phyloP scores from a whole-genome alignment of 2,113 vertebrate species.

The Ceratotherium simum region DNA sequence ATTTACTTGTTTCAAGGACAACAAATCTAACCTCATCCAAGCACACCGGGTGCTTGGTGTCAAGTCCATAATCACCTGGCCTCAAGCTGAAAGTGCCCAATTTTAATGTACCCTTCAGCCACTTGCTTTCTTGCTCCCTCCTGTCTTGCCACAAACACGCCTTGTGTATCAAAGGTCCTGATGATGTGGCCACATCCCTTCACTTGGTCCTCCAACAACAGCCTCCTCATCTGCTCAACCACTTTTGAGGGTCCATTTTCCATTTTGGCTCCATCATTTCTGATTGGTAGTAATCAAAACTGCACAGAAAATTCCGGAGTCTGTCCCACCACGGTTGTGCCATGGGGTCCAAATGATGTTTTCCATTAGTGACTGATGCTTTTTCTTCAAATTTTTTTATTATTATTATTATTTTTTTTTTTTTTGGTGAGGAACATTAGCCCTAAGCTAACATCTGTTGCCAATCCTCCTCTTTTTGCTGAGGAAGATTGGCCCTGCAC shows the following conservation, averaged over 20 bases:
- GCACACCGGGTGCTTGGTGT: rapidly evolving
- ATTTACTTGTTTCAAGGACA: background rate
- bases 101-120: background rate
- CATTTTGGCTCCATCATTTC: background rate
- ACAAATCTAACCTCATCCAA: rapidly evolving
- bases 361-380: background rate
- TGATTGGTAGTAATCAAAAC: background rate
- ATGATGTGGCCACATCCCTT: rapidly evolving
- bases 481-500: no score
- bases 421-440: no score
- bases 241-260: no score
- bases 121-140: no score
- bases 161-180: rapidly evolving
- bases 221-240: background rate
- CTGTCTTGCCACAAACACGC: rapidly evolving
- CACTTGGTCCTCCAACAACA: no score
- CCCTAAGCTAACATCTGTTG: no score
- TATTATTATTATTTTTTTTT: no score
- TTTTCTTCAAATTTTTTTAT: background rate
- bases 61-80: no score
- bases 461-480: no score
- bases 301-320: background rate
- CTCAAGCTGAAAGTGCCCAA: rapidly evolving
- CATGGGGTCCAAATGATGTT: background rate
- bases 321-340: background rate